These are phyloP conservation scores for Timema cristinae DNA, from an alignment of 2,888 invertebrate species.

Conservation along the genomic window DNA sequence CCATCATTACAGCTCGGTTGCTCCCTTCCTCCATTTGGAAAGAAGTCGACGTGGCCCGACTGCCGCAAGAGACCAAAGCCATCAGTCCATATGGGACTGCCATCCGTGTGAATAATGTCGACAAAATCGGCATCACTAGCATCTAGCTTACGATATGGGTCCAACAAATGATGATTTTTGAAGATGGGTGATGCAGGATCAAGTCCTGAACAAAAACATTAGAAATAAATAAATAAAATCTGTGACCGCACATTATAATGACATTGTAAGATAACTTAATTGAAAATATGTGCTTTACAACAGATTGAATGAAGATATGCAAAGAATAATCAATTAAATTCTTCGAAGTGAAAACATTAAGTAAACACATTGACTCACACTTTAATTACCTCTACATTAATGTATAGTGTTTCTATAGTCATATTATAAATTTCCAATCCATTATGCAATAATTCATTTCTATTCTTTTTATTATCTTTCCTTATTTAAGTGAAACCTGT, in stretches of 20 bases:
- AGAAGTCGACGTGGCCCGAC: constrained; percentile 58
- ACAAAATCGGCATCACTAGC: constrained; percentile 60
- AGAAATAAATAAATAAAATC: not conserved
- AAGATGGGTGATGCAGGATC: constrained; percentile 59
- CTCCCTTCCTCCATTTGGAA: constrained; percentile 57
- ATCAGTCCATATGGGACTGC: constrained; percentile 54
- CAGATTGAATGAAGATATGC: too few species aligned
- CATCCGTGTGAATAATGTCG: constrained; percentile 66
- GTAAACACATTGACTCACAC: too few species aligned
- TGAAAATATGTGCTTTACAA: not conserved
- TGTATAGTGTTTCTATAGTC: too few species aligned
- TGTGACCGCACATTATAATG: not conserved
- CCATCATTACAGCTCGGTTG: constrained; percentile 57
- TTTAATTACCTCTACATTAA: too few species aligned
- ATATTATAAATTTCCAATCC: too few species aligned
- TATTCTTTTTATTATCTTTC: too few species aligned
- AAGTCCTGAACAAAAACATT: constrained; percentile 41
- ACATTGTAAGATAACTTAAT: not conserved
- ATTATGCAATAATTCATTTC: too few species aligned
- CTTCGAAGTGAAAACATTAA: too few species aligned
- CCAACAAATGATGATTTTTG: constrained; percentile 51
- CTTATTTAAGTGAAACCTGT: too few species aligned
- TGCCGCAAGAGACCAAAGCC: constrained; percentile 58
- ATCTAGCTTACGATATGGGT: constrained; percentile 55
- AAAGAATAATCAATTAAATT: too few species aligned